phyloP scores from a whole-genome alignment of 1,140 invertebrate genomes.

The Rhyacophila brunnea region DNA sequence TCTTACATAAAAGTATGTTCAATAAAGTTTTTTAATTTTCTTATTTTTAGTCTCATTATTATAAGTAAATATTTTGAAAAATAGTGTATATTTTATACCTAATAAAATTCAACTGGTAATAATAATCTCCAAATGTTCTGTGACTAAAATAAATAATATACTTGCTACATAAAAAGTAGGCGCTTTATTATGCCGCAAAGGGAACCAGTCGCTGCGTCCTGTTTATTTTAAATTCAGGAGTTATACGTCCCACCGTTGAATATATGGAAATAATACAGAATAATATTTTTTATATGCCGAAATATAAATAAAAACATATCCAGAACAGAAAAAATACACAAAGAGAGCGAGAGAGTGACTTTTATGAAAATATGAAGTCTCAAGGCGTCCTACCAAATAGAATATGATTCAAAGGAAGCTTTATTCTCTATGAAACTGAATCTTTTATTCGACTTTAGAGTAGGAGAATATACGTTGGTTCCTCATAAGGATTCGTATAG shows the following conservation, averaged over 20 bases:
- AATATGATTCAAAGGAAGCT: slow-evolving; percentile 25
- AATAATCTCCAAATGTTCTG: slow-evolving; percentile 10
- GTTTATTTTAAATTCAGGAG: slow-evolving; percentile 36
- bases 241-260: slow-evolving; percentile 23
- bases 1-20: too few relatives aligned
- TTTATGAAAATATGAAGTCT: slow-evolving; percentile 34
- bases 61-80: too few relatives aligned
- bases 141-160: slow-evolving; percentile 28
- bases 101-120: too few relatives aligned
- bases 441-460: slow-evolving; percentile 23
- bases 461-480: background rate
- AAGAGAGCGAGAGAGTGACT: slow-evolving; percentile 24
- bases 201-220: slow-evolving; percentile 18
- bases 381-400: slow-evolving; percentile 23
- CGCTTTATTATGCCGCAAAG: slow-evolving; percentile 33
- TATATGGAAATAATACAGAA: slow-evolving; percentile 35
- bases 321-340: slow-evolving; percentile 17
- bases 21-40: too few relatives aligned
- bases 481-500: too few relatives aligned
- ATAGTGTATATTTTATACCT: too few relatives aligned
- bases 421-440: slow-evolving; percentile 26
- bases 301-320: slow-evolving; percentile 31
- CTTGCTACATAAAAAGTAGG: slow-evolving; percentile 11
- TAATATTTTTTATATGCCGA: slow-evolving; percentile 34
- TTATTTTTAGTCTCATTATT: too few relatives aligned